phyloP scores from a whole-genome alignment of 2,113 vertebrate genomes.

The Antechinus stuartii region DNA sequence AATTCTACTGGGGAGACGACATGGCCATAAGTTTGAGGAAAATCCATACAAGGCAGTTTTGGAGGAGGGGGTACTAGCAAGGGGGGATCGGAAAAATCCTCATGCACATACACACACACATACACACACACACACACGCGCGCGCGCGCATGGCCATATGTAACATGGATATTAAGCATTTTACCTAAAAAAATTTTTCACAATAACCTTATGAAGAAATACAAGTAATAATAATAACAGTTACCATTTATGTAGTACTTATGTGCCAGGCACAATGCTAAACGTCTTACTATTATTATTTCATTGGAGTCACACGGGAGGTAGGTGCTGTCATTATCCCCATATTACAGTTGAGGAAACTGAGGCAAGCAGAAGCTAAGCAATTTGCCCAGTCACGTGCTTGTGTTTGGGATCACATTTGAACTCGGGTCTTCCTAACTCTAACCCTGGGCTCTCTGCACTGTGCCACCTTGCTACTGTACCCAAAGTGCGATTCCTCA shows the following conservation, averaged over 20 bases:
- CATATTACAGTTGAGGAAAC: not conserved
- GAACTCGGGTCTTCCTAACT: not conserved
- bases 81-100: not conserved
- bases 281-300: not conserved
- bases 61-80: not conserved
- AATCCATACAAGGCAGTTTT: not conserved
- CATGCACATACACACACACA: not conserved
- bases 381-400: not conserved
- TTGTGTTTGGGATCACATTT: not conserved
- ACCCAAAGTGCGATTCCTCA: too few relatives aligned
- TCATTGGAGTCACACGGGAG: not conserved
- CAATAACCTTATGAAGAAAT: not conserved
- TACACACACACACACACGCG: too few relatives aligned
- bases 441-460: not conserved
- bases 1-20: not conserved
- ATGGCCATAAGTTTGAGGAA: not conserved
- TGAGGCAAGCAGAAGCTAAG: not conserved
- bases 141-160: too few relatives aligned
- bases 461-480: not conserved
- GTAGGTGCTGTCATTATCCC: not conserved
- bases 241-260: not conserved
- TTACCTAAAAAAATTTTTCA: not conserved
- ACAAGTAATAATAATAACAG: too few relatives aligned
- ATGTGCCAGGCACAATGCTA: not conserved
- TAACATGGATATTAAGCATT: not conserved